Conservation (phyloP, 2,888 invertebrate species). For the Ellobium chinense region DNA sequence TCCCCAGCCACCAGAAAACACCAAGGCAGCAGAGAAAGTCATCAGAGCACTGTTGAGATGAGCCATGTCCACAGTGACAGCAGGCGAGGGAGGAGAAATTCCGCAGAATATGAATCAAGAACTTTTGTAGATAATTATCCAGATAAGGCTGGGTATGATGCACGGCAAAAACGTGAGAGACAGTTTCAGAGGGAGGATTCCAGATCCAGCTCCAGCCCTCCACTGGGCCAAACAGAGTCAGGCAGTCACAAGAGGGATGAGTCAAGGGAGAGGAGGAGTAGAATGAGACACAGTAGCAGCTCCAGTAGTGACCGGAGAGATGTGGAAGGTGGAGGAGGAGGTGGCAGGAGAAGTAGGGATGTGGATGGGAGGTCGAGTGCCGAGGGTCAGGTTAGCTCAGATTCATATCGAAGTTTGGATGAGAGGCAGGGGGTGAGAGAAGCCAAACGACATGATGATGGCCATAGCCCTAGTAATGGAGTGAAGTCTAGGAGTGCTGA, state of each 20-base stretch:
- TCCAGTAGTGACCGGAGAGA: slow-evolving; percentile 38
- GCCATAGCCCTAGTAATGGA: neutral
- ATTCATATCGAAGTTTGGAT: slow-evolving; percentile 5
- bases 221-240: slow-evolving; percentile 6
- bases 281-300: slow-evolving; percentile 40
- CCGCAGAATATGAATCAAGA: neutral
- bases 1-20: neutral
- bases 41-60: neutral
- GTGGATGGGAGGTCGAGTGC: slow-evolving; percentile 15
- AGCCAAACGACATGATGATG: neutral
- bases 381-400: slow-evolving; percentile 23
- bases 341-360: neutral
- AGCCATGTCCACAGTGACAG: neutral
- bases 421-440: neutral
- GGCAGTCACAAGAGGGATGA: slow-evolving; percentile 7
- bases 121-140: neutral
- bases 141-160: neutral
- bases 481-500: neutral
- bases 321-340: neutral
- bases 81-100: neutral
- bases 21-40: neutral
- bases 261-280: slow-evolving; percentile 17
- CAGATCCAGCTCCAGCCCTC: slow-evolving; percentile 39
- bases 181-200: slow-evolving; percentile 35
- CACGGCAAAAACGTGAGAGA: slow-evolving; percentile 9